These are phyloP conservation scores for Rhodinocichla rosea DNA, from an alignment of 2,113 vertebrate genomes.

Conservation along the genomic window DNA sequence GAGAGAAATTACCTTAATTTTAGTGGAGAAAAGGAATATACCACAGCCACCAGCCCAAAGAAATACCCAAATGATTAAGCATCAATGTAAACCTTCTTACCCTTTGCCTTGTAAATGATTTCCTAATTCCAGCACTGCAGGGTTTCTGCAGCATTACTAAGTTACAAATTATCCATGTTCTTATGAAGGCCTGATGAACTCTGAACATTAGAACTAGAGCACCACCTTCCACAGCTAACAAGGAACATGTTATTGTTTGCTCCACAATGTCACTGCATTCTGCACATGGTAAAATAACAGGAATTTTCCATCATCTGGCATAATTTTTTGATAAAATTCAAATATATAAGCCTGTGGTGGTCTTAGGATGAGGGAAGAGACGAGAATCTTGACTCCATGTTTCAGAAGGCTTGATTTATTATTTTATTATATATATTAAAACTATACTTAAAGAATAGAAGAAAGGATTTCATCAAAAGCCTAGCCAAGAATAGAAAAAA, in stretches of 20 bases:
- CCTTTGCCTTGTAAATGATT: neutral
- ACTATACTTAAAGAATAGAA: no score
- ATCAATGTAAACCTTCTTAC: neutral
- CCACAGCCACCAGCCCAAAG: neutral
- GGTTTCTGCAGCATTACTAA: neutral
- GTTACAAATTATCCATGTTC: neutral
- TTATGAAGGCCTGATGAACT: neutral
- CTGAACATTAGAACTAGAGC: neutral
- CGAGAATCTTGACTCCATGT: no score
- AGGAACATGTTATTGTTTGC: neutral
- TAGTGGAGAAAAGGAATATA: neutral
- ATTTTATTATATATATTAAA: no score
- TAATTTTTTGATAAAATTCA: neutral
- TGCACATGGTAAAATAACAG: rapidly evolving
- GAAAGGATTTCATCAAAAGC: no score
- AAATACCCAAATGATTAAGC: neutral
- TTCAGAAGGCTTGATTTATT: no score
- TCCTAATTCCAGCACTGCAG: neutral
- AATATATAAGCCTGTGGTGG: neutral
- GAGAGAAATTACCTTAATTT: neutral
- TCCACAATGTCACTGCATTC: neutral
- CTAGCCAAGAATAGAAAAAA: no score
- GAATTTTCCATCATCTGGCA: neutral
- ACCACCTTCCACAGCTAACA: neutral
- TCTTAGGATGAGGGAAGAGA: no score